Conservation (phyloP, 2,888 invertebrate genomes). For the Spodoptera exigua region DNA sequence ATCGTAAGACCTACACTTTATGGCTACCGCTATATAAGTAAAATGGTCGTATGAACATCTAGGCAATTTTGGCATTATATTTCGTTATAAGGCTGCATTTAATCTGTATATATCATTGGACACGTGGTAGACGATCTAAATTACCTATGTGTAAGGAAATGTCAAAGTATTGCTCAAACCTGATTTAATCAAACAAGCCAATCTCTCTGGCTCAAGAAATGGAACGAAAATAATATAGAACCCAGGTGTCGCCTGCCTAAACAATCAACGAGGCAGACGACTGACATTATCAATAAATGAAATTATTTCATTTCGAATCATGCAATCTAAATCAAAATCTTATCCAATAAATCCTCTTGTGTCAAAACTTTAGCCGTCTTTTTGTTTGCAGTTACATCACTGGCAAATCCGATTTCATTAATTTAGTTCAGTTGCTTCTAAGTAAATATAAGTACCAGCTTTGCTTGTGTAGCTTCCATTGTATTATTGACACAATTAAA, state of each 20-base stretch:
- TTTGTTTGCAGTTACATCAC: constrained; percentile 16
- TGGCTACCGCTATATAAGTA: constrained; percentile 21
- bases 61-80: constrained; percentile 1
- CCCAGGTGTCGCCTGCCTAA: too few relatives aligned
- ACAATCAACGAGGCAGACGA: too few relatives aligned
- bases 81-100: neutral
- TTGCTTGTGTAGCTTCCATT: constrained; percentile 31
- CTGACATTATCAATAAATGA: too few relatives aligned
- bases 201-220: too few relatives aligned
- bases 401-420: constrained; percentile 24
- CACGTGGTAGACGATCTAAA: too few relatives aligned
- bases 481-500: constrained; percentile 47
- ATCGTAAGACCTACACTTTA: constrained; percentile 4
- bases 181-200: too few relatives aligned
- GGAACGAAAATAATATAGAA: too few relatives aligned
- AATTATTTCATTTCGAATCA: neutral
- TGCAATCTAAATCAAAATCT: constrained; percentile 3
- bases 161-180: too few relatives aligned
- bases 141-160: too few relatives aligned
- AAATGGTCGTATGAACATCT: constrained; percentile 9
- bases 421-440: constrained; percentile 17
- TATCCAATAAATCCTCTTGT: constrained; percentile 11
- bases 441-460: constrained; percentile 17
- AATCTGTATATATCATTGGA: neutral
- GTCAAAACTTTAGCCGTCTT: constrained; percentile 26